Base-by-base conservation (phyloP, 2,888 invertebrate species). In the Campoplex nolae region DNA sequence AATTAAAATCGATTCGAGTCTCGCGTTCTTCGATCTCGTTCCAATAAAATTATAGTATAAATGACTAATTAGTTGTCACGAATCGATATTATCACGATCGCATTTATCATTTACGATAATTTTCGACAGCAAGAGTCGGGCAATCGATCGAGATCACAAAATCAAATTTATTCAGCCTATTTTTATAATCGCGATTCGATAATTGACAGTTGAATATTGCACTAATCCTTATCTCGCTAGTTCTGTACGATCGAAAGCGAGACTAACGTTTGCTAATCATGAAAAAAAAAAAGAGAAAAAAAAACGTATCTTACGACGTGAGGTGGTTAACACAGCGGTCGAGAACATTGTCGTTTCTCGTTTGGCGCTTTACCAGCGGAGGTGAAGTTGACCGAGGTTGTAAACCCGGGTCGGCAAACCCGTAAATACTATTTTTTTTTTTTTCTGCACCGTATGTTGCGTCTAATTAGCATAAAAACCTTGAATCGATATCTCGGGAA, bases 391-490 rank as follows among this genome's bases (percentile, higher is more conserved):
- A 32, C 42, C 48, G 76, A 81, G 67, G 73, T 38, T 82, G 48
- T 62, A 76, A 78, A 74, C 86, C 86, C 82, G 74, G 88, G 81
- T 88, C 88, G 81, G 78, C 75, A 81, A 88, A 88, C 88, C 81
- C 86, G 86, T 65, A 84, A 84, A 77, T 70, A 51, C 68, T 68
- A 81, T 77, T 84, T 84, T 86, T 73, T 48, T 42, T 77, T 84
- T 84, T 86, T 73, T 48, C 28, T 70, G 58, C 80, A 54, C 70
- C 38, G 32, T 38, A 48, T 54, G 83, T 83, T 76, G 75, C 82
- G 77, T 62, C 83, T 78, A 75, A 89, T 89, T 89, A 85, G 84
- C 86, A 85, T 82, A 73, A 38, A 62, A 89, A 67, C 86, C 89
- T 88, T 88, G 87, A 86, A 84, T 87, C 82, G 75, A 88, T 84